Evolutionary conservation across 2,888 invertebrate species (phyloP).

Genomic region (Anthoptus insignis): DNA sequence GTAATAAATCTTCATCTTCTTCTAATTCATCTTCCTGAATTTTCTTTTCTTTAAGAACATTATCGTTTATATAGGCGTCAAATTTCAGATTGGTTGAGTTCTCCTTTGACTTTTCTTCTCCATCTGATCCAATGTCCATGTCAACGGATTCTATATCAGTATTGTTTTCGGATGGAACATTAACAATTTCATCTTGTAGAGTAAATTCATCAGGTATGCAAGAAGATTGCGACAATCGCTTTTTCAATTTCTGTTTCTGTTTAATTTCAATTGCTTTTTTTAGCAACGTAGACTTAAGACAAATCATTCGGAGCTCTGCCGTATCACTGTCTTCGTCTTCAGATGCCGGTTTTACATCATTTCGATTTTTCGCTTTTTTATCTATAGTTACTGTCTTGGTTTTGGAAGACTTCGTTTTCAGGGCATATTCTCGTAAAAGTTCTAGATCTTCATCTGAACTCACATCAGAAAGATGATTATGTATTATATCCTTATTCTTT

Average conservation of each 20-base stretch:
- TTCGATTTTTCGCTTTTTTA: constrained; percentile 31
- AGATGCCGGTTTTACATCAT: constrained; percentile 57
- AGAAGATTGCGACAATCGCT: constrained; percentile 69
- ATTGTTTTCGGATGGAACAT: constrained; percentile 66
- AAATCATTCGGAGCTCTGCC: constrained; percentile 88
- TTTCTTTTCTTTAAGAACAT: not conserved
- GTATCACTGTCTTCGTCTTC: constrained; percentile 88
- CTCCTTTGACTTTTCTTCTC: constrained; percentile 71
- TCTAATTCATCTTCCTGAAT: constrained; percentile 73
- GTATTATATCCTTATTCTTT: not conserved
- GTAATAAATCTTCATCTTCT: constrained; percentile 88
- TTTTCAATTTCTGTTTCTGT: constrained; percentile 73
- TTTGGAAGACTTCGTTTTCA: constrained; percentile 75
- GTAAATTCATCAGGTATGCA: constrained; percentile 66
- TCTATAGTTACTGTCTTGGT: constrained; percentile 49
- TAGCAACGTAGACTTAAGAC: constrained; percentile 89
- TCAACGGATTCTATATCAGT: constrained; percentile 84
- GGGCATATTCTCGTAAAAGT: constrained; percentile 74
- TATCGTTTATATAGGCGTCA: constrained; percentile 13
- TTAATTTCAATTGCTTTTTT: constrained; percentile 89
- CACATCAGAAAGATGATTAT: constrained; percentile 51
- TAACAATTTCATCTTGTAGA: constrained; percentile 52
- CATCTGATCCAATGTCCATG: constrained; percentile 83
- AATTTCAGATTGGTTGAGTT: constrained; percentile 14
- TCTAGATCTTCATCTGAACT: constrained; percentile 83